Evolutionary conservation across 1,140 invertebrate species (phyloP), one percentile per base, ranked within the genome.

Genomic region (Trachymyrmex cornetzi): DNA sequence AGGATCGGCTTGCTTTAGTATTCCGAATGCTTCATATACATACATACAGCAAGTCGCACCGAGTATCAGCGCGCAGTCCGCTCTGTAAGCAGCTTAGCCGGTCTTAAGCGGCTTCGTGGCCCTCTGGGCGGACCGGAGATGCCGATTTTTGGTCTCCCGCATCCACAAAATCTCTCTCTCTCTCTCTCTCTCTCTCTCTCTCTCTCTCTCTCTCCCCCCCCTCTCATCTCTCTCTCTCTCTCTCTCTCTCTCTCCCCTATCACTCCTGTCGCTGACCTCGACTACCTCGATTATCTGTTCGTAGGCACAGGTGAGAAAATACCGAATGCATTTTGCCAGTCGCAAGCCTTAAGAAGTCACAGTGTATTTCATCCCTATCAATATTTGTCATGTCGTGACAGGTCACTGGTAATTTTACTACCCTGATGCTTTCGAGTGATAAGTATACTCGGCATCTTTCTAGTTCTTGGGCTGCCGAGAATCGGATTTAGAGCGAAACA

Each of bases 51-150:
- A 44, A 74, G 24, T 84, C 67, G 66, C 66, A 74, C 4, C 67
- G 87, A 66, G 80, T 77, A 77, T 61, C 53, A 30, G 34, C 79
- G 50, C 57, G 19, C 27, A 55, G 81, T 74, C 50, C 34, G 38
- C 64, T 69, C 63, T 44, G 44, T 89, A 90, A 90, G 88, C 88
- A 55, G 88, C 88, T 90, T 90, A 90, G 80, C 71, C 71, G 88
- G 72, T 89, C 84, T 82, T 89, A 89, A 89, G 88, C 89, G 59
- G 74, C 85, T 89, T 90, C 89, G 59, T 57, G 88, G 63, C 27
- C 67, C 55, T 69, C 72, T n/a, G 48, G 38, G 53, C 14, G 66
- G 44, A 27, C 67, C 34, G 69, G 88, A 74, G 80, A 66, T 66
- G 80, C 57, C 79, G 66, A 86, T 75, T 75, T 77, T 80, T 75